Evolutionary conservation across 2,113 vertebrate species (phyloP), one percentile per base, ranked within the genome.

Genomic region (Coreoperca whiteheadi): DNA sequence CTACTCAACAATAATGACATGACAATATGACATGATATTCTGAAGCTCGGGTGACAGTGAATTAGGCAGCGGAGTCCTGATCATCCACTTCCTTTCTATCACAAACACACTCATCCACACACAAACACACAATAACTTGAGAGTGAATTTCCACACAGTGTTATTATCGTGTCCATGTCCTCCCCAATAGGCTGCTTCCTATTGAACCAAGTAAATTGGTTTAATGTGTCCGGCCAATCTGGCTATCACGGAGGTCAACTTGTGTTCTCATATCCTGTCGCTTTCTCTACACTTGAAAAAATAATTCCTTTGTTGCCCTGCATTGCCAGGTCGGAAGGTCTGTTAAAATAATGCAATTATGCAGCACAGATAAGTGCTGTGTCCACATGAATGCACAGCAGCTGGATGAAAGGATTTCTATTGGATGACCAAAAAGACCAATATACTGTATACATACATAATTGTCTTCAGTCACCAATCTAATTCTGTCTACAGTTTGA

Each of bases 191-290:
- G 67, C 83, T 83, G 84, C 61, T 82, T 91, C 85, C 86, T 88
- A 86, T 83, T 90, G 81, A 89, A 88, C 81, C 70, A 68, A 65
- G 80, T 74, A 92, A 93, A 94, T 93, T 91, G 88, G 85, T 84
- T 85, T 85, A 92, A 94, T 94, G 91, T 88, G 87, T 91, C 91
- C 82, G 53, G 81, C 69, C 89, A 79, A 87, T 91, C 87, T 80
- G 90, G 53, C 81, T 77, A 80, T 90, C 86, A 74, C 46, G 20
- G 87, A 92, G 91, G 93, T 90, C 87, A 93, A 83, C 72, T 87
- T 88, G 90, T 90, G 91, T 90, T 90, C 88, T 92, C 87, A 91
- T 92, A 89, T 92, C 91, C 89, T 88, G 87, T 82, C 83, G 79
- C 67, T 73, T 69, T 87, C 39, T 74, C 34, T 59, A 4, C 53